These are phyloP conservation scores for Acanthaster planci DNA, from an alignment of 35 echinoderm and acorn worm genomes.

Conservation along the genomic window DNA sequence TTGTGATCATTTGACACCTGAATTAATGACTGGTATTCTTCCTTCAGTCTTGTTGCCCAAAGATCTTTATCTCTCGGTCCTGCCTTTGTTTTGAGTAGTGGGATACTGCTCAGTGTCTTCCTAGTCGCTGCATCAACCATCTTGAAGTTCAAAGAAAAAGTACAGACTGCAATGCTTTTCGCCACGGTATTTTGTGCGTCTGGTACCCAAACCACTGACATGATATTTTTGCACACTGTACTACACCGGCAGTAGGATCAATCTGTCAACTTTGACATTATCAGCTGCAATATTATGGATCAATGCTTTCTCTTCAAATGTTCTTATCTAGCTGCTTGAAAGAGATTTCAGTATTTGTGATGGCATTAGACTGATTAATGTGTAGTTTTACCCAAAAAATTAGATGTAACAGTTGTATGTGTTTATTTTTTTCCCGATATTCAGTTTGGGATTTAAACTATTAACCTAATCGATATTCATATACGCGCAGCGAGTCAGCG, in stretches of 20 bases:
- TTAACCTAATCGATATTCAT: conserved; percentile 39
- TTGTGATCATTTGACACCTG: conserved; percentile 49
- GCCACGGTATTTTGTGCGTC: neutral
- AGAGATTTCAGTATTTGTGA: no score
- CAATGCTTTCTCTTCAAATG: no score
- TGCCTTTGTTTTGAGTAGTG: conserved; percentile 91
- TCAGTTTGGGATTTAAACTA: conserved; percentile 20
- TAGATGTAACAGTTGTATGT: no score
- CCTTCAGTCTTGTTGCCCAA: conserved; percentile 92
- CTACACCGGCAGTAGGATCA: neutral
- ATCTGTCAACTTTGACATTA: neutral
- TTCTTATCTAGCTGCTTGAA: no score
- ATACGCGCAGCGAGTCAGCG: neutral
- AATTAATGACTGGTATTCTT: conserved; percentile 93
- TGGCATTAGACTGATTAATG: no score
- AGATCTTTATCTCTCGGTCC: conserved; percentile 93
- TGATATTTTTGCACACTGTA: neutral
- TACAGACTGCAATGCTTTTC: neutral
- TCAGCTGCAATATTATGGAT: no score
- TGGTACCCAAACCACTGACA: neutral
- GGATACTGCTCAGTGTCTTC: conserved; percentile 86
- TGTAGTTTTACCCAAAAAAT: no score
- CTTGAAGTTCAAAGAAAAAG: conserved; percentile 30
- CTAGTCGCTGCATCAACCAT: conserved; percentile 96
- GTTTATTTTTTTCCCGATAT: neutral